These are phyloP conservation scores for Lasioglossum villosulum DNA, from an alignment of 2,888 invertebrate species.

Conservation along the genomic window DNA sequence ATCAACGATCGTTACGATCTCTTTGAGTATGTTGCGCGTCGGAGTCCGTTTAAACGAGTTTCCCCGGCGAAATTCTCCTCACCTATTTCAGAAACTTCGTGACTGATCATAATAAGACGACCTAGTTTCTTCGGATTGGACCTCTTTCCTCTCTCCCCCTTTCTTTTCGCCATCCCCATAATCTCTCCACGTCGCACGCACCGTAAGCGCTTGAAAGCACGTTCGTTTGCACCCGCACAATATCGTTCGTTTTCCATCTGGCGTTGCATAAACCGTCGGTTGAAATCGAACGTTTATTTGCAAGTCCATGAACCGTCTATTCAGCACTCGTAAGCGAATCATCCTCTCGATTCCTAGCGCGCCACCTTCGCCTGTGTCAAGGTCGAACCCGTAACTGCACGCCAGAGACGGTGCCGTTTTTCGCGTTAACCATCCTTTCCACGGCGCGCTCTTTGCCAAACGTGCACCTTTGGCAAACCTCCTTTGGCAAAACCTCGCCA, in stretches of 20 bases:
- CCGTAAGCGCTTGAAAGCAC: constrained; percentile 9
- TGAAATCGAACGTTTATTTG: constrained; percentile 32
- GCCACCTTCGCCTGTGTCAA: constrained; percentile 17
- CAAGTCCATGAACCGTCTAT: constrained; percentile 15
- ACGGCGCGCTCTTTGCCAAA: neutral
- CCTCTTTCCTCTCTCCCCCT: neutral
- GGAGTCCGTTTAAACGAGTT: constrained; percentile 21
- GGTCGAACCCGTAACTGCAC: constrained; percentile 20
- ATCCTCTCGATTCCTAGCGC: neutral
- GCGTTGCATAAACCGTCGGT: constrained; percentile 19
- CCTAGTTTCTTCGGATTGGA: constrained; percentile 28
- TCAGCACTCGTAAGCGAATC: constrained; percentile 20
- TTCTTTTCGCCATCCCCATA: neutral
- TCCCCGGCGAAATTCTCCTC: neutral
- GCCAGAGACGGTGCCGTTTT: neutral
- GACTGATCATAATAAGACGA: constrained; percentile 41
- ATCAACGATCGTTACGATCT: constrained; percentile 1
- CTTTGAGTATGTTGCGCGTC: neutral
- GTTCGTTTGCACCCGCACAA: constrained; percentile 11
- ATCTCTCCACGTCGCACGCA: constrained; percentile 10
- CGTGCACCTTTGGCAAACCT: neutral
- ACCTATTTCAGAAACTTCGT: constrained; percentile 32
- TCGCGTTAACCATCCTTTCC: neutral
- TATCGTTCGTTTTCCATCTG: constrained; percentile 22
- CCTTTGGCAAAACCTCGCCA: neutral